Base-by-base conservation (phyloP, 2,797 vertebrate genomes). In the Anniella stebbinsi region DNA sequence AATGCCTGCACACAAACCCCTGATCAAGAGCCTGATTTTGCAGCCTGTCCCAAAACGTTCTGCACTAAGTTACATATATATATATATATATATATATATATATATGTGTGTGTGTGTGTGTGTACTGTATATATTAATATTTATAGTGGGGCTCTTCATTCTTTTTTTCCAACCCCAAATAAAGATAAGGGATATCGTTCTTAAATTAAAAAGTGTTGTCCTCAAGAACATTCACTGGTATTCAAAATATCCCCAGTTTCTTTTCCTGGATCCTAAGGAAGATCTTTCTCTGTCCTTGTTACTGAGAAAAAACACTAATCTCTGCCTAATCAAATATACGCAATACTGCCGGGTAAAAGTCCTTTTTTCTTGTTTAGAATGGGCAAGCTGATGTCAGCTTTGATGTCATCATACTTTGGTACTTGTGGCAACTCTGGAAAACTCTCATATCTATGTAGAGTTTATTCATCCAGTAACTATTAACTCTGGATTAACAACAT, bases 331-430 rank as follows among this genome's bases (percentile, higher is more conserved):
- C 51, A 72, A 88, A 80, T 60, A 45, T 69, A 80, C 18, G 18
- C 63, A 88, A 63, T 13, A 63, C 11, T 72, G 33, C 1, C 54
- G 57, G 21, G 25, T 82, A 73, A 57, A 80, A 80, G 38, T 91
- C 30, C 1, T 0, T 90, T 69, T 90, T 90, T 69, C 63, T 92
- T 90, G 90, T 93, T 95, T 94, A 91, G 90, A 94, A 89, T 91
- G 93, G 76, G 86, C 0, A 0, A 91, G 89, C 33, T 0, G 0
- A 87, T 91, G 90, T 91, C 90, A 94, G 66, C 51, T 90, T 91
- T 91, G 67, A 86, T 80, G 91, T 96, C 95, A 92, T 82, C 92
- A 90, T 94, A 94, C 93, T 88, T 89, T 93, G 89, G 91, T 86
- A 67, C 13, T 91, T 33, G 0, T 73, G 57, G 89, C 94, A 95